Conservation (phyloP, 2,888 invertebrate species). For the Metalampra italica region DNA sequence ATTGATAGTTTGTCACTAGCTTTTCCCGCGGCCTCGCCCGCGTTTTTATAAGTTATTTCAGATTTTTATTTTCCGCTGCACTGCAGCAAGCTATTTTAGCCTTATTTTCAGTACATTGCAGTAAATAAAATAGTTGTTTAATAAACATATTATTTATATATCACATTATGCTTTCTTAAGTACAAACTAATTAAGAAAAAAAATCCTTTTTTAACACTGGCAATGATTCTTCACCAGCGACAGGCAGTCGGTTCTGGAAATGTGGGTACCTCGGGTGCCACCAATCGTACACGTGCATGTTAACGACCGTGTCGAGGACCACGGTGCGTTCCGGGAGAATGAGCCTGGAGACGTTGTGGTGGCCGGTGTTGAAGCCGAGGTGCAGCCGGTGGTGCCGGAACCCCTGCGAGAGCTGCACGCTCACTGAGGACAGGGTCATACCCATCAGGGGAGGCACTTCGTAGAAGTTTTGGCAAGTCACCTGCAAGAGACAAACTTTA, state of each 20-base stretch:
- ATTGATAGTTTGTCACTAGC: too few species aligned
- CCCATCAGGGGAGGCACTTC: slow-evolving; percentile 80
- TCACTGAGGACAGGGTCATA: slow-evolving; percentile 75
- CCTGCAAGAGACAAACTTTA: slow-evolving; percentile 46
- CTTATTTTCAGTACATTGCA: too few species aligned
- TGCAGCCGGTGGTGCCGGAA: slow-evolving; percentile 75
- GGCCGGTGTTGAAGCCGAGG: slow-evolving; percentile 67
- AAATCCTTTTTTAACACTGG: slow-evolving; percentile 51
- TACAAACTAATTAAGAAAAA: slow-evolving; percentile 19
- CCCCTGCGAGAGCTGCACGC: slow-evolving; percentile 73
- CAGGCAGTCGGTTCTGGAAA: slow-evolving; percentile 42
- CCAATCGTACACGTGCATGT: slow-evolving; percentile 47
- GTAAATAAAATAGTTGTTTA: slow-evolving; percentile 1
- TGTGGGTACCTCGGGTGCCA: slow-evolving; percentile 78
- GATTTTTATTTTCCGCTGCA: too few species aligned
- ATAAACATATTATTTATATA: slow-evolving; percentile 14
- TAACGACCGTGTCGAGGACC: slow-evolving; percentile 49
- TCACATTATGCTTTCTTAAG: slow-evolving; percentile 16
- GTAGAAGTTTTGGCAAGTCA: slow-evolving; percentile 76
- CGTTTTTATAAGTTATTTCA: too few species aligned
- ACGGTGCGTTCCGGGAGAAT: slow-evolving; percentile 50
- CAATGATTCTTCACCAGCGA: slow-evolving; percentile 41
- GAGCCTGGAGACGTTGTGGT: slow-evolving; percentile 34
- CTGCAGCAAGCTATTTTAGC: too few species aligned
- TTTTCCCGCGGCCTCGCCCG: too few species aligned